phyloP scores from a whole-genome alignment of 2,888 invertebrate genomes.

The Microctonus aethiopoides region DNA sequence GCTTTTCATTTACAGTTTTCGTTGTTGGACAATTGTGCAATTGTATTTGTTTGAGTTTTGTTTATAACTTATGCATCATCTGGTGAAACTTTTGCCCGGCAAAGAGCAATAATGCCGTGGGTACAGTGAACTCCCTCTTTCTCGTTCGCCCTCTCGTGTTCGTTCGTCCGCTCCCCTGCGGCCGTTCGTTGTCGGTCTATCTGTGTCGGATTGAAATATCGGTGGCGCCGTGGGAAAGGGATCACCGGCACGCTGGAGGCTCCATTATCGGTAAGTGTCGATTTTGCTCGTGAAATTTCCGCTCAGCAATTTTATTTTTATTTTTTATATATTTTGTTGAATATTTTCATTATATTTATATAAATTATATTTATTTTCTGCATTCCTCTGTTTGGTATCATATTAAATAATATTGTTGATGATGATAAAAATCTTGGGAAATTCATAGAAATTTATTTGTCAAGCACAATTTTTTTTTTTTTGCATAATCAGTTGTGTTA shows the following conservation, averaged over 20 bases:
- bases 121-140: slow-evolving; percentile 23
- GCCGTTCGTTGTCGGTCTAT: slow-evolving; percentile 35
- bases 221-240: slow-evolving; percentile 47
- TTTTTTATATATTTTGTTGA: neutral
- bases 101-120: slow-evolving; percentile 11
- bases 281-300: slow-evolving; percentile 33
- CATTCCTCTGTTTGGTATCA: neutral
- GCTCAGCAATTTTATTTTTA: neutral
- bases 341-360: neutral
- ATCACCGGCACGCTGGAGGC: slow-evolving; percentile 37
- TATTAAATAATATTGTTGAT: neutral
- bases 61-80: slow-evolving; percentile 10
- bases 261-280: slow-evolving; percentile 46
- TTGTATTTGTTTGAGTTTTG: slow-evolving; percentile 21
- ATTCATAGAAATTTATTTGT: neutral
- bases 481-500: neutral
- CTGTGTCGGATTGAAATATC: slow-evolving; percentile 48
- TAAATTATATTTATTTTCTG: neutral
- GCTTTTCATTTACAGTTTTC: too few species aligned
- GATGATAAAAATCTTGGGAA: neutral
- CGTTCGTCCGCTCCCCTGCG: neutral
- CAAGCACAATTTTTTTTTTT: neutral
- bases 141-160: neutral
- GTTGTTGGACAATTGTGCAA: slow-evolving; percentile 22
- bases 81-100: slow-evolving; percentile 22